Percentiles rank a stretch among this genome's conserved stretches.
phyloP scores from a whole-genome alignment of 2,888 invertebrate genomes.

The Drosophila helvetica region DNA sequence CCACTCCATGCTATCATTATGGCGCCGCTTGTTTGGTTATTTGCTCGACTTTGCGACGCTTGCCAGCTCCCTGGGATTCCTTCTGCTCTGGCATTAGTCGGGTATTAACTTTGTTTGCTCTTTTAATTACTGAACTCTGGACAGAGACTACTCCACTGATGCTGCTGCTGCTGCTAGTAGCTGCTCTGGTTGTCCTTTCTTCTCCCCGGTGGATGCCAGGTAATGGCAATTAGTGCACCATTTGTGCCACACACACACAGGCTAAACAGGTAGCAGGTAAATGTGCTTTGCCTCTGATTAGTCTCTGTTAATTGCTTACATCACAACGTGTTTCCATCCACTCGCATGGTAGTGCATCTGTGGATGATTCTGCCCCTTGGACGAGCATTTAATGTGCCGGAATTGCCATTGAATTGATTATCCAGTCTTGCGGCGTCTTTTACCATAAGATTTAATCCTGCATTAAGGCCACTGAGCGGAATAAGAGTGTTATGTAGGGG shows the following conservation, averaged over 20 bases:
- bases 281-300: constrained; percentile 66
- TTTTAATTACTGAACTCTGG: constrained; percentile 50
- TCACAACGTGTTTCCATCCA: constrained; percentile 22
- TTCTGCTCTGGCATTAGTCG: constrained; percentile 35
- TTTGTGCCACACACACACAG: constrained; percentile 44
- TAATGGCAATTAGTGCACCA: constrained; percentile 60
- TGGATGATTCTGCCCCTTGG: constrained; percentile 9
- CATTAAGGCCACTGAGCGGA: constrained; percentile 1
- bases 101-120: constrained; percentile 64
- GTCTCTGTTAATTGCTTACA: constrained; percentile 66
- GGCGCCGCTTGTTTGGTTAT: constrained; percentile 27
- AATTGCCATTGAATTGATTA: constrained; percentile 29
- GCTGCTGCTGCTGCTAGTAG: constrained; percentile 1
- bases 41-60: constrained; percentile 32
- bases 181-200: too few species aligned
- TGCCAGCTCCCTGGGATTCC: constrained; percentile 9
- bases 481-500: constrained; percentile 1
- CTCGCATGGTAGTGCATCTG: constrained; percentile 14
- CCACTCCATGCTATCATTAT: constrained; percentile 39
- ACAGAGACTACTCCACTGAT: constrained; percentile 1
- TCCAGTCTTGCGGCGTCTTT: not conserved
- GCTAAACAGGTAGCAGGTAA: constrained; percentile 30
- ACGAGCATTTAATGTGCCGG: constrained; percentile 31
- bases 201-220: constrained; percentile 12
- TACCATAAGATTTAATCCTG: constrained; percentile 11